phyloP scores from a whole-genome alignment of 1,140 invertebrate genomes.

The Hermatobates lingyangjiaoensis region DNA sequence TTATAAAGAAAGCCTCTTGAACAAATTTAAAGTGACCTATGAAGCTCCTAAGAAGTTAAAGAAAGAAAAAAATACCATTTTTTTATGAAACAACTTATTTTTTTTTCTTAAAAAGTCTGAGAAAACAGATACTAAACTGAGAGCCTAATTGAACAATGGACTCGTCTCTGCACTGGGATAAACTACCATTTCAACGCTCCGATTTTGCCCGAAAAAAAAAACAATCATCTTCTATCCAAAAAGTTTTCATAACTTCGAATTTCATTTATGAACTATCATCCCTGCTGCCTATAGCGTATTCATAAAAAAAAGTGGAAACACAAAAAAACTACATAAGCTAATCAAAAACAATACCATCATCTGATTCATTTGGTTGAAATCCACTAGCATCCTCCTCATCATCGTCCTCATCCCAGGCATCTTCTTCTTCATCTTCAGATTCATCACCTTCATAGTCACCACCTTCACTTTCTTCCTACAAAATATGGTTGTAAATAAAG shows the following conservation, averaged over 20 bases:
- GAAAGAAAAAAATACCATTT: too few relatives aligned
- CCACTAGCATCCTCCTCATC: slow-evolving; percentile 35
- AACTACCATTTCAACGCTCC: too few relatives aligned
- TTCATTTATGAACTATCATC: neutral
- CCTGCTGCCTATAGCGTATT: neutral
- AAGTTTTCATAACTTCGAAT: neutral
- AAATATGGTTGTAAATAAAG: slow-evolving; percentile 17
- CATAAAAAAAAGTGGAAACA: neutral
- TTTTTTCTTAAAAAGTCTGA: too few relatives aligned
- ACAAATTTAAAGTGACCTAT: too few relatives aligned
- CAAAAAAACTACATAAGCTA: slow-evolving; percentile 3
- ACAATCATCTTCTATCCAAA: neutral
- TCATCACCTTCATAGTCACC: slow-evolving; percentile 39
- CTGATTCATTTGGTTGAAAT: too few relatives aligned
- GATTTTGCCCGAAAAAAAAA: too few relatives aligned
- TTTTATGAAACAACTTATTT: too few relatives aligned
- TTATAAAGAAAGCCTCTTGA: too few relatives aligned
- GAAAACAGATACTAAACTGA: too few relatives aligned
- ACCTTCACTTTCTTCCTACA: slow-evolving; percentile 39
- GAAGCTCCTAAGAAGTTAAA: too few relatives aligned
- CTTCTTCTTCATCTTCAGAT: slow-evolving; percentile 33
- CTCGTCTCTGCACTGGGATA: too few relatives aligned
- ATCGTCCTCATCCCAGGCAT: slow-evolving; percentile 39
- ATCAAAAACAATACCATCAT: slow-evolving; percentile 6
- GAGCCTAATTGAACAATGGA: too few relatives aligned